Conservation (phyloP, 2,888 invertebrate genomes). For the Phaedon cochleariae region DNA sequence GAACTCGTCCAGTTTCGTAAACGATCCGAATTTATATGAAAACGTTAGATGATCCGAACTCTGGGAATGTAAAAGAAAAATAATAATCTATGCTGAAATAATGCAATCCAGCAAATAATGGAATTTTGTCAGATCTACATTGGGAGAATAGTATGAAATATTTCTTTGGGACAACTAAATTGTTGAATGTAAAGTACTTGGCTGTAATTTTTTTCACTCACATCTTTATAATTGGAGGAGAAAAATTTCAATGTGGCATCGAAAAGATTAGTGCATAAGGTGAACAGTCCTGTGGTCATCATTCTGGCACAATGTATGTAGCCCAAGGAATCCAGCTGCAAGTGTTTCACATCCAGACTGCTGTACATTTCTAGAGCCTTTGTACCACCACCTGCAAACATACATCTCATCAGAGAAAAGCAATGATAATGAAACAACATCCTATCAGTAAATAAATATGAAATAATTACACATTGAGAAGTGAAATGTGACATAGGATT, state of each 20-base stretch:
- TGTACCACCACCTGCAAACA: constrained; percentile 72
- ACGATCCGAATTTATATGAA: constrained; percentile 94
- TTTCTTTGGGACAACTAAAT: no score
- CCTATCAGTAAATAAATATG: no score
- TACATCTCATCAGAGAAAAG: no score
- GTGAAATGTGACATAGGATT: no score
- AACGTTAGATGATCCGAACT: constrained; percentile 90
- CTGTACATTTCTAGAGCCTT: constrained; percentile 80
- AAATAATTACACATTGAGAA: no score
- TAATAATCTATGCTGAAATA: no score
- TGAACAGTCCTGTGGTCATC: constrained; percentile 75
- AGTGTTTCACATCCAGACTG: constrained; percentile 88
- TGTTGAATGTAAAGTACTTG: no score
- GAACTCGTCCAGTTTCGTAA: constrained; percentile 91
- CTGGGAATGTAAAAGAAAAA: constrained; percentile 66
- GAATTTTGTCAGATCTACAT: no score
- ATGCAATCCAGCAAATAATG: no score
- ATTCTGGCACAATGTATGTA: constrained; percentile 82
- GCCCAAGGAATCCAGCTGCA: constrained; percentile 91
- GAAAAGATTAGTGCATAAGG: constrained; percentile 74
- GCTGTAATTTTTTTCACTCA: no score
- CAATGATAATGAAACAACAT: not conserved
- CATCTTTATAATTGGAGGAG: constrained; percentile 87
- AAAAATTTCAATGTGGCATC: constrained; percentile 86
- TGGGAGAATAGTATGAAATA: no score